Evolutionary conservation across 2,113 vertebrate species (phyloP).

Genomic region (Ochotona princeps): DNA sequence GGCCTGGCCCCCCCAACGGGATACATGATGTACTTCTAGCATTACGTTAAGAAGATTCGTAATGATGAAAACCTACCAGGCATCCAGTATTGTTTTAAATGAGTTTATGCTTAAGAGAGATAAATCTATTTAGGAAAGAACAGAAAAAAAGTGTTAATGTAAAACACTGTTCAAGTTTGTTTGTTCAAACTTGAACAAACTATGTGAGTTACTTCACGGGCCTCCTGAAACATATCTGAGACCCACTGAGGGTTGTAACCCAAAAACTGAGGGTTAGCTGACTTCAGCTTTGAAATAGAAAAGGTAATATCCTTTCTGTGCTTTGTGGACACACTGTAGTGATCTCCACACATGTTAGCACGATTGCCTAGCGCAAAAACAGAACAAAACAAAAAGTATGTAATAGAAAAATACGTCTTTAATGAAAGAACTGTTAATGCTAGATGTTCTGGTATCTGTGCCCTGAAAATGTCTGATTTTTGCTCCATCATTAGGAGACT

Average conservation of each 20-base stretch:
- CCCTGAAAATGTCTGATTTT: slow-evolving; percentile 30
- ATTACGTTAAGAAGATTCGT: neutral
- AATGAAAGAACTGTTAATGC: neutral
- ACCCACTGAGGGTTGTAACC: neutral
- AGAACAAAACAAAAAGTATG: neutral
- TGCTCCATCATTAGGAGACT: neutral
- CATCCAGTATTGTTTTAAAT: slow-evolving; percentile 26
- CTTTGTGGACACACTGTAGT: neutral
- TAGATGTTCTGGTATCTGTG: neutral
- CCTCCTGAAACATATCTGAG: neutral
- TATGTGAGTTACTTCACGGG: neutral
- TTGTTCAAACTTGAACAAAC: neutral
- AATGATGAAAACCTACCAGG: neutral
- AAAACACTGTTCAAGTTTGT: neutral
- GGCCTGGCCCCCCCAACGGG: neutral
- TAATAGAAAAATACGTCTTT: neutral
- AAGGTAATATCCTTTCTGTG: neutral
- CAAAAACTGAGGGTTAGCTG: neutral
- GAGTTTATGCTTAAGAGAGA: neutral
- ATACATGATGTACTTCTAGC: neutral
- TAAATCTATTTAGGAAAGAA: slow-evolving; percentile 31
- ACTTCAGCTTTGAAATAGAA: neutral
- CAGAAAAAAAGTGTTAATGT: neutral
- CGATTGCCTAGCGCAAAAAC: neutral
- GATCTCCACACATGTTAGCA: neutral